Percentiles rank a stretch among this genome's conserved stretches.
phyloP scores from a whole-genome alignment of 2,888 invertebrate genomes.

The Uloborus plumipes region DNA sequence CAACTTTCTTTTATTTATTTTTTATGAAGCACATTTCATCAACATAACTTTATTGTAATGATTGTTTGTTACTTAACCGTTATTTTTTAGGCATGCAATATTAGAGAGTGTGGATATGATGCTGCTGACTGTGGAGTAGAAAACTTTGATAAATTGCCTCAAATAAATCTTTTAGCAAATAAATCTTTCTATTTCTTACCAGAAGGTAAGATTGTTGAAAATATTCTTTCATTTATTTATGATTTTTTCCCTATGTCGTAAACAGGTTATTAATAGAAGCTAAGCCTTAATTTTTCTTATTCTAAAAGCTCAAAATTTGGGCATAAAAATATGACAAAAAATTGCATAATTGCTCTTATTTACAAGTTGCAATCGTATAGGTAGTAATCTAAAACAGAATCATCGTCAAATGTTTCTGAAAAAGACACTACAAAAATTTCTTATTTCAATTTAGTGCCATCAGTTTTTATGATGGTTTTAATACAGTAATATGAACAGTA shows the following conservation, averaged over 20 bases:
- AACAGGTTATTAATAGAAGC: too few relatives aligned
- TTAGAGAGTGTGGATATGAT: constrained; percentile 73
- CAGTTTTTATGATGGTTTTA: too few relatives aligned
- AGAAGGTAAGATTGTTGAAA: constrained; percentile 68
- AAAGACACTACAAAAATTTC: too few relatives aligned
- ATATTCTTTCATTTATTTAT: neutral
- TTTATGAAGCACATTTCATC: neutral
- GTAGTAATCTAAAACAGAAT: too few relatives aligned
- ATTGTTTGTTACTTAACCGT: neutral
- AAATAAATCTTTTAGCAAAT: constrained; percentile 67
- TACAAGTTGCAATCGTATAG: too few relatives aligned
- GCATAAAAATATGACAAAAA: too few relatives aligned
- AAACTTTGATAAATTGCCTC: constrained; percentile 69
- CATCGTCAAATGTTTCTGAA: too few relatives aligned
- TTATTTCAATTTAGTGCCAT: too few relatives aligned
- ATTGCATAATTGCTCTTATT: too few relatives aligned
- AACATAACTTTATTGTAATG: neutral
- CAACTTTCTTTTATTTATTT: neutral
- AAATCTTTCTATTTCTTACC: constrained; percentile 69
- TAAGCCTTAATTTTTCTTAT: neutral
- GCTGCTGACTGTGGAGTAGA: constrained; percentile 74
- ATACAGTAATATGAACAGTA: too few relatives aligned
- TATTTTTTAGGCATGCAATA: constrained; percentile 71
- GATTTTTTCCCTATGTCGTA: neutral
- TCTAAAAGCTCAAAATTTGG: neutral